Base-by-base conservation (phyloP, 2,113 vertebrate species). In the Toxotes jaculatrix region DNA sequence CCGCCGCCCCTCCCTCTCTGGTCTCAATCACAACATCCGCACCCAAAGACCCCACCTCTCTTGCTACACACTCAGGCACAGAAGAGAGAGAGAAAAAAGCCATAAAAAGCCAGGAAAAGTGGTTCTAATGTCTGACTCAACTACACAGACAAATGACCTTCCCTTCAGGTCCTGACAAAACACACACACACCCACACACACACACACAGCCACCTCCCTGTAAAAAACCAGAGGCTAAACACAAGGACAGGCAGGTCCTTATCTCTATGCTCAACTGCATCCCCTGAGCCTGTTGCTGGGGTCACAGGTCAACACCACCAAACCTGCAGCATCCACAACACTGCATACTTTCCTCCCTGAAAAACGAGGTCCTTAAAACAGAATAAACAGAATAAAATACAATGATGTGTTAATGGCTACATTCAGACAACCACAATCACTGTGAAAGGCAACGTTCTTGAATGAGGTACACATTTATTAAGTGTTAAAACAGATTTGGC, bases 11-110 rank as follows among this genome's bases (percentile, higher is more conserved):
- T 51, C 81, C 57, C 78, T 80, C 71, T 49, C 12, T 6, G 31
- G 40, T 61, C 57, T 82, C 77, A 75, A 81, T 74, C 82, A 79
- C 84, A 81, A 85, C 87, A 88, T 81, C 82, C 63, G 23, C 85
- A 53, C 38, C 71, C 62, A 51, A 59, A 27, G 51, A 31, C 23
- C 21, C 27, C 14, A 12, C 34, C 36, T 11, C 45, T 49, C 49
- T 16, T 36, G 42, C 79, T 69, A 69, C 82, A 76, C 73, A 68
- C 4, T 74, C 65, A 71, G 34, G 53, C 43, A 64, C 4, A 38
- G 59, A 16, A 16, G n/a, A 38, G 19, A 45, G 3, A n/a, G 3
- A 27, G 45, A 34, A 36, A 63, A 76, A 62, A 66, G 65, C 19
- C 45, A 70, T 61, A 19, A 51, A 60, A 43, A 51, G 19, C 49